These are phyloP conservation scores for Pheosia tremula DNA, from an alignment of 2,888 invertebrate species.

Conservation along the genomic window DNA sequence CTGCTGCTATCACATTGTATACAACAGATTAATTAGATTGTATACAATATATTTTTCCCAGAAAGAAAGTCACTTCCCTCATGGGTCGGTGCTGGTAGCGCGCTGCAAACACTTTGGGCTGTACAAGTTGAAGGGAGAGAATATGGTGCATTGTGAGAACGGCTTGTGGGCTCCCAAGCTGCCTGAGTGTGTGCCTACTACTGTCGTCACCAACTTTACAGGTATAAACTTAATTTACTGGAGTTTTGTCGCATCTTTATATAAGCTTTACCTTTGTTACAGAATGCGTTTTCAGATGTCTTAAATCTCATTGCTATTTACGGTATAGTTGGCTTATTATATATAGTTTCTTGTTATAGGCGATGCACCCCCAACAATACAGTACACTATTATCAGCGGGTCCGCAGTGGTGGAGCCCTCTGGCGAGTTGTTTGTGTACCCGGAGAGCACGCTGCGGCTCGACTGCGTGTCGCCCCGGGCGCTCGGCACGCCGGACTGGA, in stretches of 20 bases:
- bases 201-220: conserved; percentile 93
- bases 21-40: too few species aligned
- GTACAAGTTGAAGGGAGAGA: conserved; percentile 92
- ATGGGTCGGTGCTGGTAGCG: conserved; percentile 90
- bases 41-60: conserved; percentile 30
- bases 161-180: conserved; percentile 91
- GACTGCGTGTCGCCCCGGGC: conserved; percentile 92
- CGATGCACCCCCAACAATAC: conserved; percentile 92
- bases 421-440: conserved; percentile 91
- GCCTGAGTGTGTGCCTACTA: conserved; percentile 94
- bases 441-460: conserved; percentile 91
- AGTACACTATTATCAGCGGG: conserved; percentile 90
- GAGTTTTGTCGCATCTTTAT: too few species aligned
- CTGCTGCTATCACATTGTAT: too few species aligned
- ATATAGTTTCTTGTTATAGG: conserved; percentile 70
- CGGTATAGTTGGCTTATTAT: too few species aligned
- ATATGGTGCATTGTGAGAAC: conserved; percentile 91
- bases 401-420: conserved; percentile 92
- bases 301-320: too few species aligned
- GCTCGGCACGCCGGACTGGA: conserved; percentile 94
- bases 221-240: conserved; percentile 69
- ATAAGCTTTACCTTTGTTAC: too few species aligned
- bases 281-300: too few species aligned
- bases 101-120: conserved; percentile 93
- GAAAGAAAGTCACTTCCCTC: conserved; percentile 88